These are phyloP conservation scores for Hyposmocoma kahamanoa DNA, from an alignment of 1,140 invertebrate genomes.

Conservation along the genomic window DNA sequence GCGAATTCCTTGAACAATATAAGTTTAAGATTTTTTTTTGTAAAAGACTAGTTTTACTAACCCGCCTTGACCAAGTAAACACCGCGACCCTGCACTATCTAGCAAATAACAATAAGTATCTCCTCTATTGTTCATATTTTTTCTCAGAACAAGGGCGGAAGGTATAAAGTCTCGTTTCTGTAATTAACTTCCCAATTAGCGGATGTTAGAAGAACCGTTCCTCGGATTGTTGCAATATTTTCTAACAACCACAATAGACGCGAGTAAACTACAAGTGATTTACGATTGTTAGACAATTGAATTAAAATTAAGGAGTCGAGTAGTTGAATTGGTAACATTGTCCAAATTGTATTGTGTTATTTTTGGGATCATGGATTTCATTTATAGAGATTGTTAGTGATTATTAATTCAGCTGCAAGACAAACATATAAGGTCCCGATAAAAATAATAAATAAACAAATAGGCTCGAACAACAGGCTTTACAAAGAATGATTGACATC, in stretches of 20 bases:
- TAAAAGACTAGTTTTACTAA: constrained; percentile 10
- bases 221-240: constrained; percentile 41
- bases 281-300: background rate
- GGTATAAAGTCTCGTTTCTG: constrained; percentile 27
- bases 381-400: no score
- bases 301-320: no score
- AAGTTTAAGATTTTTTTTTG: constrained; percentile 9
- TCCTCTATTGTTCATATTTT: constrained; percentile 40
- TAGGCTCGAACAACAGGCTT: constrained; percentile 5
- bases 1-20: constrained; percentile 16
- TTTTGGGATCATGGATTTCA: no score
- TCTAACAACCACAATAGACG: constrained; percentile 19
- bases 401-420: no score
- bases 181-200: constrained; percentile 38
- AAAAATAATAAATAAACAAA: constrained; percentile 8
- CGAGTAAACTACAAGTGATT: background rate
- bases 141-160: constrained; percentile 45
- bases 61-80: constrained; percentile 26
- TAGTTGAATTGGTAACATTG: no score
- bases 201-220: constrained; percentile 31
- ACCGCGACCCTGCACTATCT: constrained; percentile 30
- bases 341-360: no score
- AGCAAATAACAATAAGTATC: constrained; percentile 20
- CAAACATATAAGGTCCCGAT: no score
- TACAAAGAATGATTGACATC: constrained; percentile 37